These are phyloP conservation scores for Shinisaurus crocodilurus DNA, from an alignment of 2,113 vertebrate species.

Conservation along the genomic window DNA sequence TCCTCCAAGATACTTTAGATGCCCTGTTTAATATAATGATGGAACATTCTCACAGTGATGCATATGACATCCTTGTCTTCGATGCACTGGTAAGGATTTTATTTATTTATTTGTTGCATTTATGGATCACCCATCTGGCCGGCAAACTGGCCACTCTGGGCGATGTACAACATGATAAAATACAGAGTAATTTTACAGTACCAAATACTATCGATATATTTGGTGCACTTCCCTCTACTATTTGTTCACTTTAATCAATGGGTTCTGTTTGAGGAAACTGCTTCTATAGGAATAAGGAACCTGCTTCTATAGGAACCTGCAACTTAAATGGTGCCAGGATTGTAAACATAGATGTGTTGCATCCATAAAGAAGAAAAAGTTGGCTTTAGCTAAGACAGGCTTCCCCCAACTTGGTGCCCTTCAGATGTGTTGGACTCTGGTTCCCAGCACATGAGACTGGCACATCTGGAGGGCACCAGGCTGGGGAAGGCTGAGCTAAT, in stretches of 20 bases:
- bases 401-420: too few relatives aligned
- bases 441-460: too few relatives aligned
- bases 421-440: too few relatives aligned
- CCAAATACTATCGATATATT: background rate
- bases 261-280: background rate
- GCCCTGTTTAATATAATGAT: conserved; percentile 99
- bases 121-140: too few relatives aligned
- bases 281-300: background rate
- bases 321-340: background rate
- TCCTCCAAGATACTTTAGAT: conserved; percentile 95
- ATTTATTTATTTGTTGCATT: too few relatives aligned
- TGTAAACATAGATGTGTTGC: background rate
- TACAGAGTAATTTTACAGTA: too few relatives aligned
- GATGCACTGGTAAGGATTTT: conserved; percentile 92
- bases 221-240: background rate
- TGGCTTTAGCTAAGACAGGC: background rate
- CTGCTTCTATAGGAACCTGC: background rate
- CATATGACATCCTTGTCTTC: conserved; percentile 97
- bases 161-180: too few relatives aligned
- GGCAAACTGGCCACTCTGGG: too few relatives aligned
- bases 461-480: too few relatives aligned
- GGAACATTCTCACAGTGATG: conserved; percentile 92
- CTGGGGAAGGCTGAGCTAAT: background rate
- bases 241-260: background rate
- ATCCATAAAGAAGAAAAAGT: background rate